phyloP scores from a whole-genome alignment of 2,888 invertebrate species.

The Malachius bipustulatus region DNA sequence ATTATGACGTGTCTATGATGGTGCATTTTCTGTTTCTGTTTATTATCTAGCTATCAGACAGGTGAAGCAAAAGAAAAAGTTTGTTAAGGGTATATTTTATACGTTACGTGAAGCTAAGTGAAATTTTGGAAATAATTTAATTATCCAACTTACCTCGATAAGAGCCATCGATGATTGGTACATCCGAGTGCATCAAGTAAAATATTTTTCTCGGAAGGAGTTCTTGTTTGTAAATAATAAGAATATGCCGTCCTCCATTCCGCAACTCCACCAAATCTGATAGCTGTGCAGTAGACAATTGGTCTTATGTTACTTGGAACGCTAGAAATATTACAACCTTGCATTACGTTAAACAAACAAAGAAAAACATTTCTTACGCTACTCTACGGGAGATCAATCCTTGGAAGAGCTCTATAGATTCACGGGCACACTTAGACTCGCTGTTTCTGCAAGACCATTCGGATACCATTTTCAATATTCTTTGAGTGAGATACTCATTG shows the following conservation, averaged over 20 bases:
- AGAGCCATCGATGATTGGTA: slow-evolving; percentile 43
- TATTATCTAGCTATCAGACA: too few species aligned
- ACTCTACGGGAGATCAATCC: slow-evolving; percentile 37
- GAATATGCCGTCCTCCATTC: slow-evolving; percentile 59
- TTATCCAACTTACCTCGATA: slow-evolving; percentile 41
- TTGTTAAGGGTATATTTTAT: too few species aligned
- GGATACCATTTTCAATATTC: slow-evolving; percentile 44
- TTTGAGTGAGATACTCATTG: slow-evolving; percentile 42
- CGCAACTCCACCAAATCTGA: slow-evolving; percentile 47
- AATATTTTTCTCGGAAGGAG: slow-evolving; percentile 49
- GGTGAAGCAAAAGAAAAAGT: too few species aligned
- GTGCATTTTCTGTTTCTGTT: too few species aligned
- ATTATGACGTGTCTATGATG: too few species aligned
- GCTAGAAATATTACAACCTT: slow-evolving; percentile 31
- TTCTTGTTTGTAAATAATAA: slow-evolving; percentile 37
- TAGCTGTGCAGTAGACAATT: slow-evolving; percentile 53
- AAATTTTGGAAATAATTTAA: too few species aligned
- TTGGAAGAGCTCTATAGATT: slow-evolving; percentile 36
- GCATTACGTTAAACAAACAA: neutral
- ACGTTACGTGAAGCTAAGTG: too few species aligned
- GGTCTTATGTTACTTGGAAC: slow-evolving; percentile 50
- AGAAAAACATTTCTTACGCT: slow-evolving; percentile 32
- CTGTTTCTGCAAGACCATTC: slow-evolving; percentile 45
- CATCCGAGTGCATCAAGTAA: slow-evolving; percentile 46
- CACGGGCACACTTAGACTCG: slow-evolving; percentile 40